Base-by-base conservation (phyloP, 2,113 vertebrate genomes). In the Nyctibius bracteatus region DNA sequence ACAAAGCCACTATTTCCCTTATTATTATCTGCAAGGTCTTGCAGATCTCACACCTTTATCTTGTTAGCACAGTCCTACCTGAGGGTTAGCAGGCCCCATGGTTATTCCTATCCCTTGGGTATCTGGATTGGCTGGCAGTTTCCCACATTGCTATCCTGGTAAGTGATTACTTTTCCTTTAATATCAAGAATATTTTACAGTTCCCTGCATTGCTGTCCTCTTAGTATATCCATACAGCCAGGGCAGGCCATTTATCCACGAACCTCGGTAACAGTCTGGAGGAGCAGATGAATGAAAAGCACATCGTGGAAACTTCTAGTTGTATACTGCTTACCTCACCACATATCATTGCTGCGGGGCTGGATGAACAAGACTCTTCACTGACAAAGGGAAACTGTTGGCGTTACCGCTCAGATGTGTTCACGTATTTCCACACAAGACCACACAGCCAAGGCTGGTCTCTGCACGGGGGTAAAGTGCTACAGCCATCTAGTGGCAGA, bases 281-380 rank as follows among this genome's bases (percentile, higher is more conserved):
- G 33, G 49, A 59, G 39, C 24, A 44, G 28, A 37, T 3, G 2
- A 84, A 59, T 8, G 20, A 51, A 46, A 43, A 70, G 30, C 1
- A 2, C 1, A 0, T 1, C 35, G 18, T 1, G 4, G 31, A 66
- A 71, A 27, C 7, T 28, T 37, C 3, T 1, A 22, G 5, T 22
- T 61, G 25, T 44, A 28, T 39, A 2, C 24, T 25, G 18, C 30
- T 61, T 63, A 21, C 31, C 51, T 17, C 37, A 14, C 54, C 28
- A 9, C 2, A 1, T 28, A 17, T 41, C 47, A 27, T 13, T 3
- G 3, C 39, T 35, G 21, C 2, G 5, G 25, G 20, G 9, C 51
- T 47, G 33, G 33, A 46, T 6, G 30, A 81, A 35, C 5, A n/a
- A 43, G 9, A 51, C 25, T 30, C 44, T 27, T 20, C 10, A 21